Base-by-base conservation (phyloP, 2,888 invertebrate species). In the Disparrhopalites patrizii region DNA sequence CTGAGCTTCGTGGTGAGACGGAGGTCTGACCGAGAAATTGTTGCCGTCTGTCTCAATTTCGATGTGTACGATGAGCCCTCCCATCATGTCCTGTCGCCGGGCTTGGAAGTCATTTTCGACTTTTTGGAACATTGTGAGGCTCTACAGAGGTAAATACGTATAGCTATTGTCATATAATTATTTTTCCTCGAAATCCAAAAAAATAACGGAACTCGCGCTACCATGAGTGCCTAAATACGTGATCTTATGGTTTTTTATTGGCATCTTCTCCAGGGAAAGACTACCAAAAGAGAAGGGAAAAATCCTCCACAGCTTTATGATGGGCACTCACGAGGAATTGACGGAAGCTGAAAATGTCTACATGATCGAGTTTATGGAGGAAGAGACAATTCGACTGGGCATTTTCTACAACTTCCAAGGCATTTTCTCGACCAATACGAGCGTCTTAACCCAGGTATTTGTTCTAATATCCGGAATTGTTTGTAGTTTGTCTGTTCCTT, bases 391-490 rank as follows among this genome's bases (percentile, higher is more conserved):
- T 70, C 81, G 82, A 50, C 73, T 90, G 8, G 91, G 90, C 0
- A 83, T 82, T 67, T 81, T 82, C 2, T 83, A 85, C 63, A 80
- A 84, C 8, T 93, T 88, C 78, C 80, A 81, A 0, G 91, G 91
- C 0, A 87, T 93, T 30, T 87, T 93, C 72, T 91, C 92, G 1
- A 91, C 91, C 2, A 93, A 93, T 77, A 91, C 92, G 30, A 92
- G 87, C 76, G 89, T 90, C 0, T 81, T 93, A 13, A 93, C 93
- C 30, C 90, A 90, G 85, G 61, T 61, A 54, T 8, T 8, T n/a
- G 7, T 3, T 8, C 20, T 52, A 38, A 40, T 5, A 52, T 15
- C 4, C 7, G 5, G 2, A 10, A 5, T 27, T 27, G 15, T 13
- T 2, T 52, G 2, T 52, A 52, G 15, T 52, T 8, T 25, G 13